Base-by-base conservation (phyloP, 2,113 vertebrate genomes). In the Aptenodytes forsteri region DNA sequence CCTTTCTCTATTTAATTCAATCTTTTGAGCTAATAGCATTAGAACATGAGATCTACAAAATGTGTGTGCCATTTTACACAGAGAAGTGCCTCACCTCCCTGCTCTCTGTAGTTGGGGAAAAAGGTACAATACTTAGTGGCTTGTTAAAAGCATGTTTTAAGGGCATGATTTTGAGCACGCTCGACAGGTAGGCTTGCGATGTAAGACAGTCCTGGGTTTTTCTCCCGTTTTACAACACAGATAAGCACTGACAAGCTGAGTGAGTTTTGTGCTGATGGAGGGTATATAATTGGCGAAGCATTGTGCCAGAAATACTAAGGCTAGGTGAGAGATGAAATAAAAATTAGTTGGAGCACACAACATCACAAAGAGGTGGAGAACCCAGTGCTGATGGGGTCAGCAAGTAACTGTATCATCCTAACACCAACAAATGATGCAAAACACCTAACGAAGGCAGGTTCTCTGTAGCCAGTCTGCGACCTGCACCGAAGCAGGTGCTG, bases 1-100 rank as follows among this genome's bases (percentile, higher is more conserved):
- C 96, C 94, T 98, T 97, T 95, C 95, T 97, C 94, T 97, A 90
- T 97, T 96, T 98, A 97, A 97, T 97, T 96, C 92, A 95, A 91
- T 97, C 75, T 93, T 96, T 97, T 96, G 83, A 96, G 95, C 95
- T 97, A 97, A 96, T 79, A 93, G 90, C 93, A 89, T 96, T 97
- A 93, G 90, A 97, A 96, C 83, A 46, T 65, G 71, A 89, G 91
- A 95, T 70, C 70, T 88, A 91, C 89, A 97, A 96, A 93, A 88
- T 78, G 73, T 26, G 27, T 29, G 21, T 26, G 29, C 61, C 78
- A 40, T 97, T 97, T 97, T 77, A 93, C 92, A 79, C 26, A 46
- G 72, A 50, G 42, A 78, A 87, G 69, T 80, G 77, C 69, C 87
- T 95, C 92, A 93, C 90, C 61, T 97, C 82, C n/a, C 66, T 85